Conservation (phyloP, 2,888 invertebrate genomes). For the Schizotus pectinicornis region DNA sequence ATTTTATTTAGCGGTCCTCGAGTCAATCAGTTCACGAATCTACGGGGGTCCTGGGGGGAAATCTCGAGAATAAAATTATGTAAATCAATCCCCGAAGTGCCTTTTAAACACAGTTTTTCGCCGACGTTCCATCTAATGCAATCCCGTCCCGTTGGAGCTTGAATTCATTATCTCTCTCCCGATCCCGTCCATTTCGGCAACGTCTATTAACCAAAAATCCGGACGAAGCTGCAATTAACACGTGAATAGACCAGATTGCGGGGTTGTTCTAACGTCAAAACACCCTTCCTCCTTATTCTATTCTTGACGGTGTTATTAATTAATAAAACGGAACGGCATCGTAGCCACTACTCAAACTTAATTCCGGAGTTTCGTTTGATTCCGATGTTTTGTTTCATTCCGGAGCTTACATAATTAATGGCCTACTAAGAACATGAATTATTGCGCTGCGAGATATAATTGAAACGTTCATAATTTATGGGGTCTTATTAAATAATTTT, state of each 20-base stretch:
- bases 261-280: not conserved
- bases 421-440: conserved; percentile 29
- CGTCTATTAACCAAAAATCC: conserved; percentile 12
- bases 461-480: conserved; percentile 32
- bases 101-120: conserved; percentile 37
- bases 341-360: conserved; percentile 21
- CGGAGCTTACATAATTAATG: conserved; percentile 28
- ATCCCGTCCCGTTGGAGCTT: conserved; percentile 24
- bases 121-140: conserved; percentile 29
- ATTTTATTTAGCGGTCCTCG: no score
- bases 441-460: conserved; percentile 29
- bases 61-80: conserved; percentile 38
- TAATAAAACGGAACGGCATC: conserved; percentile 12
- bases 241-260: not conserved
- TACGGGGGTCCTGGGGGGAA: conserved; percentile 24
- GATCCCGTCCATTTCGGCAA: conserved; percentile 5
- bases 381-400: conserved; percentile 29
- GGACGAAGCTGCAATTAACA: not conserved
- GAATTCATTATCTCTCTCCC: conserved; percentile 35
- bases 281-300: not conserved
- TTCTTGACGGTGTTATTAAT: conserved; percentile 11
- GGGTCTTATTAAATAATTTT: conserved; percentile 28
- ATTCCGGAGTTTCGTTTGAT: conserved; percentile 25
- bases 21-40: conserved; percentile 16
- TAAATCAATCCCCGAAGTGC: conserved; percentile 39